phyloP scores from a whole-genome alignment of 2,797 vertebrate genomes.

The Pipistrellus nathusii region DNA sequence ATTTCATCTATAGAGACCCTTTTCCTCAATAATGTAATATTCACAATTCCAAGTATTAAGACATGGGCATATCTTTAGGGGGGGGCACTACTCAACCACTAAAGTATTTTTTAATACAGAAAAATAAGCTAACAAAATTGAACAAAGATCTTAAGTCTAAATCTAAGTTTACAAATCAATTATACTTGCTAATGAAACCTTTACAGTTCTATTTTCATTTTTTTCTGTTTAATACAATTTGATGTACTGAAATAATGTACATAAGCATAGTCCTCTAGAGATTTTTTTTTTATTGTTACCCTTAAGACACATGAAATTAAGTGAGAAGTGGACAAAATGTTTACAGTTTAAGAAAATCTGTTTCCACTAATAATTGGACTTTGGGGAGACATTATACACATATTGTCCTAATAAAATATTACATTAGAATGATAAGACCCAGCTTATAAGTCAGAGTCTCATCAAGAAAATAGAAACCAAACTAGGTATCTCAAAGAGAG shows the following conservation, averaged over 20 bases:
- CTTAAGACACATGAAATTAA: not conserved
- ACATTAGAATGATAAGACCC: slow-evolving; percentile 38
- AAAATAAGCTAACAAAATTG: slow-evolving; percentile 21
- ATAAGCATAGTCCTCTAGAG: not conserved
- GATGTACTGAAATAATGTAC: not conserved
- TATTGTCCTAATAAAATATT: not conserved
- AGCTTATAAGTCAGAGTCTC: not conserved
- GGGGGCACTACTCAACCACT: not conserved
- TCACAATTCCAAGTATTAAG: not conserved
- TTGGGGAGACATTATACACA: not conserved
- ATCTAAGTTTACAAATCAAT: slow-evolving; percentile 15
- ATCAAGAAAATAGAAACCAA: not conserved
- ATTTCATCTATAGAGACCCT: not conserved
- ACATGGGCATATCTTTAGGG: not conserved
- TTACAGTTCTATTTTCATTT: slow-evolving; percentile 29
- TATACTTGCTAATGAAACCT: slow-evolving; percentile 13
- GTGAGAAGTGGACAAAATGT: not conserved
- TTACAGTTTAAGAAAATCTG: slow-evolving; percentile 28
- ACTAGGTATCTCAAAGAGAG: slow-evolving; percentile 24
- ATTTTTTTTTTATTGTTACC: not conserved
- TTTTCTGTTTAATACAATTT: not conserved
- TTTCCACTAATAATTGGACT: not conserved
- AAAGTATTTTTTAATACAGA: not conserved
- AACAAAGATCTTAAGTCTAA: slow-evolving; percentile 9
- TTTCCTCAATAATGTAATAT: not conserved